Percentiles rank a stretch among this genome's conserved stretches.
Evolutionary conservation across 2,888 invertebrate genomes (phyloP).

Genomic region (Fragum fragum): DNA sequence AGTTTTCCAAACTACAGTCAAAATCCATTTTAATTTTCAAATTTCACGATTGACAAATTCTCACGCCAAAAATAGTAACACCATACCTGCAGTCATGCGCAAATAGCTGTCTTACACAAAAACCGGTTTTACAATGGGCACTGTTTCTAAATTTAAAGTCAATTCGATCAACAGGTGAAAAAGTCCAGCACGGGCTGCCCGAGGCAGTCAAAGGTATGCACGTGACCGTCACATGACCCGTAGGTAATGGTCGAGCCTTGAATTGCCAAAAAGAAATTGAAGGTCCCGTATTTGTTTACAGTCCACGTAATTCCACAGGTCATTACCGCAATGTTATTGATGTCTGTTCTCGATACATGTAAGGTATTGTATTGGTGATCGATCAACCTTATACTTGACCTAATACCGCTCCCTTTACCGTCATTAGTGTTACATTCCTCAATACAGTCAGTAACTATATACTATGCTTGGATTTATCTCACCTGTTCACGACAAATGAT

Average conservation of each 20-base stretch:
- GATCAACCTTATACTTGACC: not conserved
- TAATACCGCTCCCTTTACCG: not conserved
- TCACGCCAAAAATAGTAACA: conserved; percentile 22
- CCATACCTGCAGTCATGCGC: conserved; percentile 20
- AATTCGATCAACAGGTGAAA: conserved; percentile 4
- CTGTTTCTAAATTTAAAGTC: conserved; percentile 11
- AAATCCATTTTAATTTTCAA: conserved; percentile 23
- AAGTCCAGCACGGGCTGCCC: not conserved
- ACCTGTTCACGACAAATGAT: no score
- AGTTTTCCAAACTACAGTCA: not conserved
- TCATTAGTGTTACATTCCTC: no score
- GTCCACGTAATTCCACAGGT: conserved; percentile 3
- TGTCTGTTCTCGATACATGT: not conserved
- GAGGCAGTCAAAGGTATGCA: not conserved
- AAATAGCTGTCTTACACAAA: not conserved
- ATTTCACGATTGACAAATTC: conserved; percentile 21
- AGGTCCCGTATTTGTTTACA: not conserved
- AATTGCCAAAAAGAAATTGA: not conserved
- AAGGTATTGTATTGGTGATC: not conserved
- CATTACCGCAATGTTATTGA: not conserved
- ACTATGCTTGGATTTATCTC: no score
- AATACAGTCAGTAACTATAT: no score
- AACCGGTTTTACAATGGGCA: conserved; percentile 14
- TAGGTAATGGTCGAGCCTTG: not conserved
- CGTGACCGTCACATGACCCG: not conserved